A percentile compares a stretch with the other conserved stretches of the same genome.
Conservation (phyloP, 2,888 invertebrate genomes). For the Phytoseiulus persimilis region DNA sequence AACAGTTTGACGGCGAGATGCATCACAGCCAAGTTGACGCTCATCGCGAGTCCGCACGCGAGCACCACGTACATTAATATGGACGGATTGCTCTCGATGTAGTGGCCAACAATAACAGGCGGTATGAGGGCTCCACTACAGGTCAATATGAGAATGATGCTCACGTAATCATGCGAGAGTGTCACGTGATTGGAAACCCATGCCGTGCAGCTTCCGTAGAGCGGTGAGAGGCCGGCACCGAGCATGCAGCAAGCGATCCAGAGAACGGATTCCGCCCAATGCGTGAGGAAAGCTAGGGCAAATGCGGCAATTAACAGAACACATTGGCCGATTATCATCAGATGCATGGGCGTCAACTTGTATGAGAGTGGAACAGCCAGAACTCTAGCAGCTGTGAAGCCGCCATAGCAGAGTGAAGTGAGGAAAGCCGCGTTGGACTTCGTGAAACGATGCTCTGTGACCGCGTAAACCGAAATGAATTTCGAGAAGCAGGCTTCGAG, state of each 20-base stretch:
- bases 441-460: slow-evolving; percentile 20
- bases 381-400: slow-evolving; percentile 16
- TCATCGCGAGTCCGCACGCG: slow-evolving; percentile 16
- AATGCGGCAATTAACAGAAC: background rate
- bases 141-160: slow-evolving; percentile 31
- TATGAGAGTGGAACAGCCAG: slow-evolving; percentile 16
- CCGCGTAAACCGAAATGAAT: slow-evolving; percentile 29
- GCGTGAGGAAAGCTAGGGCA: slow-evolving; percentile 25
- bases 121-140: slow-evolving; percentile 13
- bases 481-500: slow-evolving; percentile 23
- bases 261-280: slow-evolving; percentile 13
- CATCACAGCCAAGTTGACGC: slow-evolving; percentile 17
- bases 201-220: slow-evolving; percentile 20
- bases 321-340: slow-evolving; percentile 30
- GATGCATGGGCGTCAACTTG: slow-evolving; percentile 17
- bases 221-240: slow-evolving; percentile 21
- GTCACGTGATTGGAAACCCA: slow-evolving; percentile 33
- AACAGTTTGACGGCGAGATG: slow-evolving; percentile 34
- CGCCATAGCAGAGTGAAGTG: slow-evolving; percentile 30
- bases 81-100: slow-evolving; percentile 10
- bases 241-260: slow-evolving; percentile 32
- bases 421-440: slow-evolving; percentile 26
- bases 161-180: slow-evolving; percentile 32
- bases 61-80: slow-evolving; percentile 21
- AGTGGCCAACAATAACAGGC: slow-evolving; percentile 26